These are phyloP conservation scores for Metallyticus violacea DNA, from an alignment of 2,888 invertebrate species.

Conservation along the genomic window DNA sequence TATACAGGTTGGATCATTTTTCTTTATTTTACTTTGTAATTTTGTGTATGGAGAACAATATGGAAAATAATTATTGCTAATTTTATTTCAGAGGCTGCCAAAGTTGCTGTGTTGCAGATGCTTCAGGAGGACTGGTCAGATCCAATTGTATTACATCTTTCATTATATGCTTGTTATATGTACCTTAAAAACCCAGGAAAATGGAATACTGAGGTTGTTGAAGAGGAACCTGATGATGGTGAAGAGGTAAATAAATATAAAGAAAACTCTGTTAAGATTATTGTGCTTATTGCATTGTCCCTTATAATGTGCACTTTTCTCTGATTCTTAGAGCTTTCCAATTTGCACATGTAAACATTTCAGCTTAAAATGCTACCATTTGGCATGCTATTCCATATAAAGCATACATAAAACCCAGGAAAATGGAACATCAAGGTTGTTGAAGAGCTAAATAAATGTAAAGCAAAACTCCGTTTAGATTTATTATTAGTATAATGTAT, in stretches of 20 bases:
- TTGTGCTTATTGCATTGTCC: no score
- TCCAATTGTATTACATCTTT: constrained; percentile 64
- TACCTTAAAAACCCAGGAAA: constrained; percentile 57
- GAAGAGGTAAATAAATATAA: constrained; percentile 41
- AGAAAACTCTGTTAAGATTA: no score
- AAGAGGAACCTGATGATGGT: constrained; percentile 47
- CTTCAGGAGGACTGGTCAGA: constrained; percentile 82
- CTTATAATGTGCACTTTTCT: no score
- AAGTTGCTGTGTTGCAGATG: constrained; percentile 76
- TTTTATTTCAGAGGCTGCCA: constrained; percentile 62
- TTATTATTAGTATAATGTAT: no score
- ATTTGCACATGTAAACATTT: no score
- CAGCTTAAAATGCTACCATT: no score
- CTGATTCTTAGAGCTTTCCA: no score
- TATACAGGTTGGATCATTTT: constrained; percentile 46
- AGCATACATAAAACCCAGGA: no score
- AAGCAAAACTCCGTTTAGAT: no score
- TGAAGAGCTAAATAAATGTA: no score
- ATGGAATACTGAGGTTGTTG: constrained; percentile 46
- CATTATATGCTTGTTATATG: constrained; percentile 72
- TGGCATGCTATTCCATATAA: no score
- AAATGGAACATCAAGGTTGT: no score
- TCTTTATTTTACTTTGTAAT: neutral
- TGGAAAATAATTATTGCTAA: neutral
- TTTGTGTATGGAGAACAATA: neutral